These are phyloP conservation scores for Siphamia tubifer DNA, from an alignment of 2,113 vertebrate species.

Conservation along the genomic window DNA sequence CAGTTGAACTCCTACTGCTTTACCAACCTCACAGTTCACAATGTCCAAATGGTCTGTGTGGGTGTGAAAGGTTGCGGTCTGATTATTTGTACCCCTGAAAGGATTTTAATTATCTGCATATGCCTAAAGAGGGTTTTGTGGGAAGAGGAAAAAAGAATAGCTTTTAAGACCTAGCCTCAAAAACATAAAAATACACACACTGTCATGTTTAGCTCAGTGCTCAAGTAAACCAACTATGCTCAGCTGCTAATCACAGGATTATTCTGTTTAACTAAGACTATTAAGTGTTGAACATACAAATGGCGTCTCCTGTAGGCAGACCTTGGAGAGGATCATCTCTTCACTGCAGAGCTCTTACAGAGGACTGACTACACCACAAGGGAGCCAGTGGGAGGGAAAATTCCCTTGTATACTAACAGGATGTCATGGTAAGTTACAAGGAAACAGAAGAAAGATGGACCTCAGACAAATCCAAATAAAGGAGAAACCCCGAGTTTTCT, in stretches of 20 bases:
- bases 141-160: too few species aligned
- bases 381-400: slow-evolving; percentile 15
- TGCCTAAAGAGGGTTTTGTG: too few species aligned
- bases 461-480: not conserved
- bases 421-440: slow-evolving; percentile 28
- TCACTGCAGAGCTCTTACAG: slow-evolving; percentile 23
- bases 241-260: slow-evolving; percentile 74
- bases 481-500: not conserved
- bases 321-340: slow-evolving; percentile 55
- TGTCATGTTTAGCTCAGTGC: not conserved
- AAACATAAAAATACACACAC: not conserved
- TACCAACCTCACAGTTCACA: too few species aligned
- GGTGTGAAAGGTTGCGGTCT: too few species aligned
- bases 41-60: too few species aligned
- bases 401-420: slow-evolving; percentile 24
- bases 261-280: slow-evolving; percentile 71
- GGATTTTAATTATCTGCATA: too few species aligned
- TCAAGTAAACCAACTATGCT: slow-evolving; percentile 34
- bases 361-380: not conserved
- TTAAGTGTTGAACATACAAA: slow-evolving; percentile 66
- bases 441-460: slow-evolving; percentile 9
- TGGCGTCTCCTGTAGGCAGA: slow-evolving; percentile 56
- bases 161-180: too few species aligned
- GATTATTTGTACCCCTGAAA: too few species aligned
- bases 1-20: too few species aligned